Conservation (phyloP, 2,888 invertebrate species). For the Brachypalpus laphriformis region DNA sequence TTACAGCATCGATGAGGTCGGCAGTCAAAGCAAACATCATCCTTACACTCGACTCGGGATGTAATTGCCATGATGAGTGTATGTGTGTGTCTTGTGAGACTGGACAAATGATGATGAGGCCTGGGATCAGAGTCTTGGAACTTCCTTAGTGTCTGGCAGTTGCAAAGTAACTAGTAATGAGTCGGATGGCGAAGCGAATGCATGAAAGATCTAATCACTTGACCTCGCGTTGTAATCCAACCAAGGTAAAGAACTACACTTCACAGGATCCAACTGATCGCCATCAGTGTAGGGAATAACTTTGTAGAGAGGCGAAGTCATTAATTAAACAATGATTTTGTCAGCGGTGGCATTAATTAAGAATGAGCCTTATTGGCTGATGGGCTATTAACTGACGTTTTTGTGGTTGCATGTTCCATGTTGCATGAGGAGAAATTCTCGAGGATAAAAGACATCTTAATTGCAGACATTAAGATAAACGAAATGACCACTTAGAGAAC, state of each 20-base stretch:
- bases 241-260: conserved; percentile 21
- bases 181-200: conserved; percentile 43
- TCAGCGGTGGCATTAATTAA: conserved; percentile 59
- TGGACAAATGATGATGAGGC: conserved; percentile 71
- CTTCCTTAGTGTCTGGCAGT: conserved; percentile 13
- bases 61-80: conserved; percentile 59
- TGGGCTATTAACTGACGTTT: conserved; percentile 47
- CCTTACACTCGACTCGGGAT: conserved; percentile 57
- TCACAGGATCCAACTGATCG: conserved; percentile 30
- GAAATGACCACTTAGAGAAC: conserved; percentile 52
- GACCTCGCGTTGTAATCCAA: conserved; percentile 49
- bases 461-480: conserved; percentile 69
- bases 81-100: conserved; percentile 22
- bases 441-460: conserved; percentile 58
- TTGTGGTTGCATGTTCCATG: not conserved
- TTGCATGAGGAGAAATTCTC: not conserved
- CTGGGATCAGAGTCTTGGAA: conserved; percentile 51
- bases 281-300: conserved; percentile 3
- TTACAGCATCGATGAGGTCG: conserved; percentile 71
- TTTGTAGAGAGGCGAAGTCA: conserved; percentile 34
- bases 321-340: conserved; percentile 67
- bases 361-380: conserved; percentile 36
- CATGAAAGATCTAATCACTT: conserved; percentile 64
- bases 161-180: conserved; percentile 44
- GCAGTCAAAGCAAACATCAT: conserved; percentile 72